Percentiles rank a stretch among this genome's conserved stretches.
Evolutionary conservation across 1,140 invertebrate species (phyloP).

Genomic region (Brachionus manjavacas): DNA sequence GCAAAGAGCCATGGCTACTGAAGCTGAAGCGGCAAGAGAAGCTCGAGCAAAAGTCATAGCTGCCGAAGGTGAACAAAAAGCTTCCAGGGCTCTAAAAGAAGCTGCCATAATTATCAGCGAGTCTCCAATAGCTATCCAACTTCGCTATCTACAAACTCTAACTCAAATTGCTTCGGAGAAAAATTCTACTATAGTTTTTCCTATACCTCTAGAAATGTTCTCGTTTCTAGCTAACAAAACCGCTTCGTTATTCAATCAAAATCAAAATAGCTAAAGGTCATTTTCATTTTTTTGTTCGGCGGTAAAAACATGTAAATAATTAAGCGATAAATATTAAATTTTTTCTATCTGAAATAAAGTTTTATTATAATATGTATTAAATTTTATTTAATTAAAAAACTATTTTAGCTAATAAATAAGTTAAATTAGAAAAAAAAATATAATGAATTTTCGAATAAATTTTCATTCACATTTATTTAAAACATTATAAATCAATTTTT

Average conservation of each 20-base stretch:
- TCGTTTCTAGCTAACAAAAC: constrained; percentile 31
- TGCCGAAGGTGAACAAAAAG: constrained; percentile 43
- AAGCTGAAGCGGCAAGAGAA: constrained; percentile 52
- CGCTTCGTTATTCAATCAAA: neutral
- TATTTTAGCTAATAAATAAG: neutral
- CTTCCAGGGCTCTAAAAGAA: constrained; percentile 41
- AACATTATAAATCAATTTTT: neutral
- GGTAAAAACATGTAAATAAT: neutral
- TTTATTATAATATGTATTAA: neutral
- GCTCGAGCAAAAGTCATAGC: constrained; percentile 51
- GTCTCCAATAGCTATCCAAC: constrained; percentile 75
- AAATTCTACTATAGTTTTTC: constrained; percentile 95
- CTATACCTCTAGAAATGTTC: constrained; percentile 83
- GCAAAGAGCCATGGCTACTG: constrained; percentile 53
- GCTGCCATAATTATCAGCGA: constrained; percentile 24
- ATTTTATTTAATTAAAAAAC: too few species aligned
- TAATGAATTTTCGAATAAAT: neutral
- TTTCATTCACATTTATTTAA: neutral
- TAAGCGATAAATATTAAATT: neutral
- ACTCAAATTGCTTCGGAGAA: constrained; percentile 93
- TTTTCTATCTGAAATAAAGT: neutral
- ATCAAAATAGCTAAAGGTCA: neutral
- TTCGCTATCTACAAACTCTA: constrained; percentile 72
- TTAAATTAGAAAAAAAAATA: neutral
- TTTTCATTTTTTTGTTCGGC: neutral